Percentiles rank a stretch among this genome's conserved stretches.
These are phyloP conservation scores for Onychomys torridus DNA, from an alignment of 2,797 vertebrate species.

Conservation along the genomic window DNA sequence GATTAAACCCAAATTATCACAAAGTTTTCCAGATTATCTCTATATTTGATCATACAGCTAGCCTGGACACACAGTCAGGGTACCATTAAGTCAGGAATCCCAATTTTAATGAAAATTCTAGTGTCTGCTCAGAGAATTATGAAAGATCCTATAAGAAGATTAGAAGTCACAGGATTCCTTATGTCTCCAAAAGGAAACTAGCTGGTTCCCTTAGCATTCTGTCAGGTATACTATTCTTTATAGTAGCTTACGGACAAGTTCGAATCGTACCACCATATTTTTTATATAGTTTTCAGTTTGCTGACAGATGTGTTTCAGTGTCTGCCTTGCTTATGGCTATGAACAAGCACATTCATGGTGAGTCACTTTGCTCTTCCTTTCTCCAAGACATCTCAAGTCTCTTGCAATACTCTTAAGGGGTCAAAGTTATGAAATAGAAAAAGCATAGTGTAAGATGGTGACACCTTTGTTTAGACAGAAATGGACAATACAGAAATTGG, in stretches of 20 bases:
- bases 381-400: neutral
- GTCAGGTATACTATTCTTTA: neutral
- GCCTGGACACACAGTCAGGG: neutral
- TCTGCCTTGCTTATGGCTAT: neutral
- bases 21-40: neutral
- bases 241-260: neutral
- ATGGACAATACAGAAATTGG: neutral
- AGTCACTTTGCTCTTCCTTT: conserved; percentile 30
- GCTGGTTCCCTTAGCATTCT: neutral
- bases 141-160: neutral
- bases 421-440: neutral
- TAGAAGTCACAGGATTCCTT: neutral
- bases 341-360: neutral
- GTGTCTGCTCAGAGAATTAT: neutral
- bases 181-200: neutral
- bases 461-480: neutral
- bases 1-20: neutral
- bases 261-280: neutral
- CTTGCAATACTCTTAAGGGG: neutral
- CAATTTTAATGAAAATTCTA: neutral
- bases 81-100: neutral
- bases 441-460: neutral
- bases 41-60: neutral
- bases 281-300: neutral
- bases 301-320: neutral